Conservation (phyloP, 2,113 vertebrate species). For the Phyllostomus hastatus region DNA sequence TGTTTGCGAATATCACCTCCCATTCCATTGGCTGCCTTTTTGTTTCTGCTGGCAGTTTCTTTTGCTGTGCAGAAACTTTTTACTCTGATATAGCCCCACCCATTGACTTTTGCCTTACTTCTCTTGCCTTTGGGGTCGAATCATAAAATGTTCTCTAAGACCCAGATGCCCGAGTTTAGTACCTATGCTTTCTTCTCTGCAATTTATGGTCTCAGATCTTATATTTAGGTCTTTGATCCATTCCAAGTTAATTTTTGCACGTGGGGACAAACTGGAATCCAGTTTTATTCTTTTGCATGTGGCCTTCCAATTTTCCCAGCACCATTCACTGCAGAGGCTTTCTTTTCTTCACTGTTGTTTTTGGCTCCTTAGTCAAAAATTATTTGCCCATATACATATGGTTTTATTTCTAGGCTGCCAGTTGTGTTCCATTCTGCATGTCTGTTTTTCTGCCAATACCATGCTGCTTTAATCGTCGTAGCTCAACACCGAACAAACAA, state of each 20-base stretch:
- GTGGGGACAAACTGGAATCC: not conserved
- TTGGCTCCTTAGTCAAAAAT: not conserved
- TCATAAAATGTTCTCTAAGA: not conserved
- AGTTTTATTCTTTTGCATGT: not conserved
- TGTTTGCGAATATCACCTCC: not conserved
- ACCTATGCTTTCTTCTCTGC: not conserved
- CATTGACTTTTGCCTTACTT: not conserved
- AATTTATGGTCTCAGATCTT: not conserved
- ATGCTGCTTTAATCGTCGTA: not conserved
- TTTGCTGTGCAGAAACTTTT: not conserved
- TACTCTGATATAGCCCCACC: too few relatives aligned
- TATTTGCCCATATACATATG: not conserved
- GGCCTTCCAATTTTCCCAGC: not conserved
- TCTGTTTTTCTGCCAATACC: not conserved
- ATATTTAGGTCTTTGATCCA: not conserved
- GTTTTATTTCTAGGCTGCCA: not conserved
- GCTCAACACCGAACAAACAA: not conserved
- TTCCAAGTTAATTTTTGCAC: not conserved
- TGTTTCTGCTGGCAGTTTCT: not conserved
- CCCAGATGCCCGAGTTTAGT: not conserved
- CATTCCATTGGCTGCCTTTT: not conserved
- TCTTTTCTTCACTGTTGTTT: not conserved
- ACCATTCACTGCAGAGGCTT: not conserved
- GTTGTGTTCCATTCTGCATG: not conserved
- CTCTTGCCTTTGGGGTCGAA: not conserved